A percentile compares a stretch with the other conserved stretches of the same genome.
Evolutionary conservation across 2,888 invertebrate genomes (phyloP).

Genomic region (Habroteleia sp.): DNA sequence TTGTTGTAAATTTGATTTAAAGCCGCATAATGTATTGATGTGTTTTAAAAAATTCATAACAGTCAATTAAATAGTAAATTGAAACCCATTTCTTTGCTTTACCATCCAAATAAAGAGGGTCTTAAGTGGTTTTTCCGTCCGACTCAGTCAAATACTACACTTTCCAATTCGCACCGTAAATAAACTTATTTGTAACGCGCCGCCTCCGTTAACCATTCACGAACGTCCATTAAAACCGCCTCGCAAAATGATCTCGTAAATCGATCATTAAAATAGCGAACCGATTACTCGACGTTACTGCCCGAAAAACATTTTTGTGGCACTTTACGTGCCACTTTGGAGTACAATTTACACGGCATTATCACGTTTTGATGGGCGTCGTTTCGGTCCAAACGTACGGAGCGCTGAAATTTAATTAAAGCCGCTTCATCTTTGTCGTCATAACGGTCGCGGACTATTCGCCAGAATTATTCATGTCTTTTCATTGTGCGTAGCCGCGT

Average conservation of each 20-base stretch:
- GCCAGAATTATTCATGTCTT: slow-evolving; percentile 46
- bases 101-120: too few species aligned
- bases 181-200: neutral
- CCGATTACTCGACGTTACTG: neutral
- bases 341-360: slow-evolving; percentile 38
- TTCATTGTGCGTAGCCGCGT: slow-evolving; percentile 29
- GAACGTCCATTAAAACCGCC: slow-evolving; percentile 1
- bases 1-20: too few species aligned
- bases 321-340: slow-evolving; percentile 27
- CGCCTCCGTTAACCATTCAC: neutral
- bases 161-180: neutral
- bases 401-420: slow-evolving; percentile 55
- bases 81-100: too few species aligned
- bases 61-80: too few species aligned
- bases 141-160: neutral
- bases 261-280: slow-evolving; percentile 2
- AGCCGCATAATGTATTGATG: too few species aligned
- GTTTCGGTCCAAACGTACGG: slow-evolving; percentile 39
- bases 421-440: slow-evolving; percentile 43
- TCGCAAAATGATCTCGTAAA: slow-evolving; percentile 8
- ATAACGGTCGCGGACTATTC: slow-evolving; percentile 40
- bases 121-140: too few species aligned
- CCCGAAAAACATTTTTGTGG: slow-evolving; percentile 9
- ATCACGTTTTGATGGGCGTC: slow-evolving; percentile 35
- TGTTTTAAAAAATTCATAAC: too few species aligned